A percentile compares a stretch with the other conserved stretches of the same genome.
Evolutionary conservation across 2,888 invertebrate species (phyloP).

Genomic region (Fabriciana adippe): DNA sequence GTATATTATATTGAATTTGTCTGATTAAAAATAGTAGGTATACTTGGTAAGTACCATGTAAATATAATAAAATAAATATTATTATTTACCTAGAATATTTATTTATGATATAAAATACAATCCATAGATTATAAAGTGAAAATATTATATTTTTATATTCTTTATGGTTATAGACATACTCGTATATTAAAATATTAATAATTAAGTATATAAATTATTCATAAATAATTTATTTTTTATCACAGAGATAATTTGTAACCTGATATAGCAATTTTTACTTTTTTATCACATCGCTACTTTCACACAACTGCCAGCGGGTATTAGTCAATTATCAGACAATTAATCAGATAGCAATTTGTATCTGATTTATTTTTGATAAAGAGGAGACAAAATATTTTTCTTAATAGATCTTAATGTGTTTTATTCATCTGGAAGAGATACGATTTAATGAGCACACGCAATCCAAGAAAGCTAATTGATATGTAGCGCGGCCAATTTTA

Average conservation of each 20-base stretch:
- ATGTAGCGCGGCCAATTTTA: not conserved
- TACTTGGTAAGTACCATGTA: too few relatives aligned
- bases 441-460: constrained; percentile 7
- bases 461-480: not conserved
- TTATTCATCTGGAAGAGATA: constrained; percentile 9
- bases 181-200: too few relatives aligned
- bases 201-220: too few relatives aligned
- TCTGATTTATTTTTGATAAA: constrained; percentile 12
- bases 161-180: too few relatives aligned
- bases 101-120: too few relatives aligned
- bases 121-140: too few relatives aligned
- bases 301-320: constrained; percentile 30
- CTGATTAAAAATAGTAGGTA: not conserved
- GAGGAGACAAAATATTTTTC: constrained; percentile 19
- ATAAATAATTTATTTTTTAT: too few relatives aligned
- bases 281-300: constrained; percentile 34
- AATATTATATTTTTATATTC: too few relatives aligned
- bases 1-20: not conserved
- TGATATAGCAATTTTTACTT: not conserved
- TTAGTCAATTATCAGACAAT: constrained; percentile 63
- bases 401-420: constrained; percentile 14
- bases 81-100: too few relatives aligned
- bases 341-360: constrained; percentile 44
- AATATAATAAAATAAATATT: too few relatives aligned
- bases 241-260: too few relatives aligned